Conservation (phyloP, 2,113 vertebrate species). For the Megaceryle torquata region DNA sequence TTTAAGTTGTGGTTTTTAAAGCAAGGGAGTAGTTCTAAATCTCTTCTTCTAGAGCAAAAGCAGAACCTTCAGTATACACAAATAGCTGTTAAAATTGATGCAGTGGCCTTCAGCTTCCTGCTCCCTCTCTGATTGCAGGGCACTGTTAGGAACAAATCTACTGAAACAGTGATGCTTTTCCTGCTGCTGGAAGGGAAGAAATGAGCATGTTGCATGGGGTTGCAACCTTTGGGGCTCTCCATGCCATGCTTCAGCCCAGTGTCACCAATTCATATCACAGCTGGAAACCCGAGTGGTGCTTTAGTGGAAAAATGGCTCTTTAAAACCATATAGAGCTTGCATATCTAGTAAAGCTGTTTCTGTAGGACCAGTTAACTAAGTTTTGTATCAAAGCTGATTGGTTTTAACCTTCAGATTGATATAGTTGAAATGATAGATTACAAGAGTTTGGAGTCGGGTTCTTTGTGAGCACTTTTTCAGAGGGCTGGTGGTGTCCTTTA, state of each 20-base stretch:
- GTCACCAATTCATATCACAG: neutral
- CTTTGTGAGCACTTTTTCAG: neutral
- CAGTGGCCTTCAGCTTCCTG: neutral
- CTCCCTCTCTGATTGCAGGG: neutral
- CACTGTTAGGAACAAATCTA: neutral
- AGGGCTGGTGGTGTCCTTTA: neutral
- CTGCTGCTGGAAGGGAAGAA: neutral
- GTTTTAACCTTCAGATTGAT: neutral
- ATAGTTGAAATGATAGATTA: neutral
- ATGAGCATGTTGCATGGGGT: neutral
- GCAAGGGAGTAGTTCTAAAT: neutral
- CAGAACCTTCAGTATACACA: neutral
- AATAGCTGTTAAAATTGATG: neutral
- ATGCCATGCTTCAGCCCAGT: neutral
- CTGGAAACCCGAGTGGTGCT: neutral
- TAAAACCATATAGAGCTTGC: neutral
- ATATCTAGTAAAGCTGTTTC: neutral
- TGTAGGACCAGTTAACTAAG: neutral
- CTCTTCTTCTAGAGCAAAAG: neutral
- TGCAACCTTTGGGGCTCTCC: neutral
- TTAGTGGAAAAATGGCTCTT: neutral
- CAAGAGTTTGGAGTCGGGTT: neutral
- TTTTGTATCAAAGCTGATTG: neutral
- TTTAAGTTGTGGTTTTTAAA: neutral
- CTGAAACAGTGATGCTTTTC: neutral